Base-by-base conservation (phyloP, 2,113 vertebrate genomes). In the Ascaphus truei region DNA sequence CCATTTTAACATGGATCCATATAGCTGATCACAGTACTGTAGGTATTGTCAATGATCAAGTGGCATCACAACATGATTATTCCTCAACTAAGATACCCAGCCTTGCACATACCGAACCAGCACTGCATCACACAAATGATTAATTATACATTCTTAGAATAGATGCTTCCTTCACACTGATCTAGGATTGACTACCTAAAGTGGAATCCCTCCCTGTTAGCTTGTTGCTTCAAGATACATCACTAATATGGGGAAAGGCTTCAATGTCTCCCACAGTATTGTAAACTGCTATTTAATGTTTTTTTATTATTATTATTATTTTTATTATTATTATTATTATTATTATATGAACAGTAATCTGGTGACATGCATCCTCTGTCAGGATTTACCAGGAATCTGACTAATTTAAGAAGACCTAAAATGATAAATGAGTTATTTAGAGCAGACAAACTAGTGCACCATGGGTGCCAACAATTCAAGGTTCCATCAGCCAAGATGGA, bases 261-360 rank as follows among this genome's bases (percentile, higher is more conserved):
- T 26, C 31, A 16, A 6, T 8, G 39, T 62, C 41, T 62, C 10
- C 25, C 16, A 4, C 37, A 7, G 4, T 27, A 41, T n/a, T 18
- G 33, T 60, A 61, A 62, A 34, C 43, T 62, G 61, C 27, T 15
- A 30, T 36, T 63, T 34, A 62, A 31, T 62, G 43, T 16, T 1
- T 18, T 62, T 31, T 45, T 62, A n/a, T n/a, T n/a, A n/a, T n/a
- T n/a, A n/a, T n/a, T n/a, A n/a, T n/a, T n/a, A n/a, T n/a, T n/a
- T n/a, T n/a, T n/a, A n/a, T n/a, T n/a, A n/a, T n/a, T n/a, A n/a
- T n/a, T n/a, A n/a, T n/a, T n/a, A n/a, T n/a, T n/a, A n/a, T n/a
- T n/a, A n/a, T n/a, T n/a, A 31, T n/a, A 27, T 22, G 43, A 34
- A 63, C 20, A 36, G 20, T 7, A 22, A 50, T 36, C 8, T 11